Base-by-base conservation (phyloP, 2,113 vertebrate genomes). In the Megalops atlanticus region DNA sequence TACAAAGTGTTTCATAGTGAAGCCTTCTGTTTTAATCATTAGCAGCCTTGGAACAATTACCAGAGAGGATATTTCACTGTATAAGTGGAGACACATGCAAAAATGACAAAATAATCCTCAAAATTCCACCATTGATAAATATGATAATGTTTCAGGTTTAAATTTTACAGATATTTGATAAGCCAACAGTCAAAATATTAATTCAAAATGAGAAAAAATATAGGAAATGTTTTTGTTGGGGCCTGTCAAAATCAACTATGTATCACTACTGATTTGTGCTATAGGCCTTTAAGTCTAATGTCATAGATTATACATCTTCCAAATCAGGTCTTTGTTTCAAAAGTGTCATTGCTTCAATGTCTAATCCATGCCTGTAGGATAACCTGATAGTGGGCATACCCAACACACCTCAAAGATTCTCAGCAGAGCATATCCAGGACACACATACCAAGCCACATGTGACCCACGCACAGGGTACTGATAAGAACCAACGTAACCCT, bases 11-110 rank as follows among this genome's bases (percentile, higher is more conserved):
- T 74, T 64, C 58, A 43, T 27, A 33, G 73, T 41, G 74, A 85
- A 83, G 80, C 82, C 75, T 77, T 82, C 81, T 84, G 81, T 81
- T 87, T 47, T 71, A 43, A 74, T 88, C 52, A 85, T 84, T 82
- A 82, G 49, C 80, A 40, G 68, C 82, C 78, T 33, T 71, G 79
- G 82, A 58, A 39, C 40, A 79, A 68, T 68, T 21, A 86, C 73
- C 45, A 70, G 75, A 83, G 79, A 77, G 83, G 76, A 80, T 78
- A 64, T 81, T 77, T 87, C 76, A 85, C 58, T 74, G 31, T 7
- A 36, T 33, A 75, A 36, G 84, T 35, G 83, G 36, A 78, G 64
- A 80, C 71, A 47, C 1, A 21, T 36, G 31, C 41, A 43, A 36
- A 35, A 18, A 76, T 52, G 2, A 52, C 27, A 27, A 76, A 31